These are phyloP conservation scores for Rhipidura dahli DNA, from an alignment of 2,113 vertebrate genomes.

Conservation along the genomic window DNA sequence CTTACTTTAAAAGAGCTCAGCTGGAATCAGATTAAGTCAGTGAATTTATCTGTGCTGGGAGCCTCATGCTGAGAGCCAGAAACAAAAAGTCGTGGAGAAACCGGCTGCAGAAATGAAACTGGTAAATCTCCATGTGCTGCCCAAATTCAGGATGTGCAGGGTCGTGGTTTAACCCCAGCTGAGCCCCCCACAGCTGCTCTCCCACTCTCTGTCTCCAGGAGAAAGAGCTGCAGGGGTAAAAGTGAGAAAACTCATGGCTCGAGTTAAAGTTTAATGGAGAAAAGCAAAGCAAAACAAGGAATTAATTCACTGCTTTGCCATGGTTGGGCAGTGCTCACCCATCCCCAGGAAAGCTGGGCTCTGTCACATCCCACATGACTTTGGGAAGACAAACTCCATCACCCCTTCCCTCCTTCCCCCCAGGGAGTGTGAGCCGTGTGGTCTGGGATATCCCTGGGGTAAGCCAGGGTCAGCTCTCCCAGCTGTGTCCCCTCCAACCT, in stretches of 20 bases:
- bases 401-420: background rate
- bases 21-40: slow-evolving; percentile 50
- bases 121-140: background rate
- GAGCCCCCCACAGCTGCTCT: background rate
- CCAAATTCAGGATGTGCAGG: background rate
- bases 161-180: background rate
- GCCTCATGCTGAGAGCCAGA: slow-evolving; percentile 27
- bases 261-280: background rate
- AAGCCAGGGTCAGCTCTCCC: background rate
- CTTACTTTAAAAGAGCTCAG: slow-evolving; percentile 52
- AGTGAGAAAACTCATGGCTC: background rate
- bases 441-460: background rate
- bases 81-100: slow-evolving; percentile 17
- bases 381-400: background rate
- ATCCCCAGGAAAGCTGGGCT: background rate
- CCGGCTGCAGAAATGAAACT: background rate
- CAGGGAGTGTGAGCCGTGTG: background rate
- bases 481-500: background rate
- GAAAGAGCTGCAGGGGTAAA: background rate
- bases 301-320: background rate
- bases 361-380: background rate
- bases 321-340: background rate
- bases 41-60: slow-evolving; percentile 30
- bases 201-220: background rate
- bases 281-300: background rate